Evolutionary conservation across 2,113 vertebrate genomes (phyloP), one percentile per base, ranked within the genome.

Genomic region (Phoxinus phoxinus): DNA sequence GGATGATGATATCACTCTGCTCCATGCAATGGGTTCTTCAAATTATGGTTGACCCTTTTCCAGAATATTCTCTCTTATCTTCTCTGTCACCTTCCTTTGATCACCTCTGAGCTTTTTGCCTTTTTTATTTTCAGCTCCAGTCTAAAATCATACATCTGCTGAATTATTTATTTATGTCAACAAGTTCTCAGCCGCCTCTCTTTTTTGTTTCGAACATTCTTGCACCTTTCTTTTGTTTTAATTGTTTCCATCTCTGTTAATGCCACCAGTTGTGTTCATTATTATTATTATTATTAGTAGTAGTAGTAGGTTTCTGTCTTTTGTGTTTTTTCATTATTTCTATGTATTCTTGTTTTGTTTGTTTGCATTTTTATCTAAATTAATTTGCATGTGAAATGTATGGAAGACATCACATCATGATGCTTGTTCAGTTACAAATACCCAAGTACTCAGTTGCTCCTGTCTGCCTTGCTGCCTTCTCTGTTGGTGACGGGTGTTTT

Each of bases 31-130:
- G 7, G 3, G 1, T 69, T 69, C 65, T 69, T 37, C 67, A 92
- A 44, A 76, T 78, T 78, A n/a, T 80, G 81, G 87, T 44, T 81
- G 91, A 93, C 92, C 92, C 93, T 95, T 93, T 90, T 89, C 90
- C 72, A 27, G 23, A 63, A 51, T 86, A 76, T 86, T 89, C 88
- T 86, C 79, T 87, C 76, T 81, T 87, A 69, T 88, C 88, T 87
- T 93, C 91, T 88, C 91, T 73, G 94, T 94, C 94, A 94, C 94
- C 92, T 94, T 94, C 85, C 67, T 44, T 85, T 41, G 86, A 87
- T 91, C 72, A 58, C 81, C 35, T 37, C 85, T 81, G 88, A 87
- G 86, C 90, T 91, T 88, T 91, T 88, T 90, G n/a, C n/a, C 92
- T 90, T 90, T 93, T 91, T 93, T 92, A 84, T 86, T 89, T 89